Conservation (phyloP, 2,797 vertebrate species). For the Pempheris klunzingeri region DNA sequence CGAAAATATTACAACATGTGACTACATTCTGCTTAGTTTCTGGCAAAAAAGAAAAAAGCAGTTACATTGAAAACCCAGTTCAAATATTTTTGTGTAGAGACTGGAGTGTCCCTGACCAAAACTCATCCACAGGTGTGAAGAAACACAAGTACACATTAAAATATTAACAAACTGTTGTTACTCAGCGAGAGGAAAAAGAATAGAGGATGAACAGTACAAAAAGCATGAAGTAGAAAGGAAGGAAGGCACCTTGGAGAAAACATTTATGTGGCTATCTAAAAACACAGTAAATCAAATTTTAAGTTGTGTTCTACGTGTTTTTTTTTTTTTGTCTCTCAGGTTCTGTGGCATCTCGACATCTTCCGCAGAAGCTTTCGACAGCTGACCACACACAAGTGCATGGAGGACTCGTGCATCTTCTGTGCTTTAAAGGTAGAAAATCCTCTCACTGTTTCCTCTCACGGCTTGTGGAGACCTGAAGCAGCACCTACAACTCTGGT, state of each 20-base stretch:
- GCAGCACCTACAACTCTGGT: not conserved
- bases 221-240: not conserved
- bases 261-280: not conserved
- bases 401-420: constrained; percentile 99
- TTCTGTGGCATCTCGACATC: constrained; percentile 98
- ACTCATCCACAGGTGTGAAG: not conserved
- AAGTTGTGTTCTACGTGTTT: too few species aligned
- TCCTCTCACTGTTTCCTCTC: not conserved
- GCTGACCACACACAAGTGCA: constrained; percentile 96
- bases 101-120: constrained; percentile 1
- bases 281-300: too few species aligned
- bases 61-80: not conserved
- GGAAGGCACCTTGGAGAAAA: not conserved
- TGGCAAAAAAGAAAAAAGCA: too few species aligned
- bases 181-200: not conserved
- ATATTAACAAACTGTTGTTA: constrained; percentile 2
- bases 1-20: not conserved
- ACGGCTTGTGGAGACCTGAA: constrained; percentile 1
- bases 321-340: constrained; percentile 86
- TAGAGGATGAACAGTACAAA: not conserved
- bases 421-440: constrained; percentile 95
- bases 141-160: not conserved
- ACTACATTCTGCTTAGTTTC: too few species aligned
- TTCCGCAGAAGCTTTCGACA: constrained; percentile 98
- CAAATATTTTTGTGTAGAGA: not conserved